Percentiles rank a stretch among this genome's conserved stretches.
Conservation (phyloP, 2,797 vertebrate genomes). For the Cyclura pinguis region DNA sequence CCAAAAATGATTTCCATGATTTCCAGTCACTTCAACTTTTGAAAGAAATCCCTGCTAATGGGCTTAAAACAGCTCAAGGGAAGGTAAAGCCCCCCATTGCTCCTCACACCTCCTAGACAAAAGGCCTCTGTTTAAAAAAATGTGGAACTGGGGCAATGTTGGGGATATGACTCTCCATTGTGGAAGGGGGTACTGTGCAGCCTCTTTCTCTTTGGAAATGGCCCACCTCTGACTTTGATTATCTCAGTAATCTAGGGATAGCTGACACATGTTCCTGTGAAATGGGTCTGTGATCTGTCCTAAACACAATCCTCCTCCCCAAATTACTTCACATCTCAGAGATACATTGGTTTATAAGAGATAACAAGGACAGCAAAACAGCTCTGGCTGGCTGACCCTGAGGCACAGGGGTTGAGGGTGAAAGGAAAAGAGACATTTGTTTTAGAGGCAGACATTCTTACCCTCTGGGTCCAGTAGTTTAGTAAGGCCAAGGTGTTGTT, state of each 20-base stretch:
- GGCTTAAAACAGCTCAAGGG: no score
- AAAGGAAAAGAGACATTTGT: slow-evolving; percentile 9
- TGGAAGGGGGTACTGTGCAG: no score
- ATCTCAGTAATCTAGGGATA: not conserved
- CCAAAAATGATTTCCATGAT: no score
- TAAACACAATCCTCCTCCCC: not conserved
- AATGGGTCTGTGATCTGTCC: not conserved
- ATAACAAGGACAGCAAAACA: slow-evolving; percentile 41
- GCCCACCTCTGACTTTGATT: no score
- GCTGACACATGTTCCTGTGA: not conserved
- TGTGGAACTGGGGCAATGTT: no score
- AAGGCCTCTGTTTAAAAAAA: no score
- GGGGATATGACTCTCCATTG: no score
- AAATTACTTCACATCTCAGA: not conserved
- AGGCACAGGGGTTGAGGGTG: slow-evolving; percentile 6
- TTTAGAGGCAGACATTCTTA: slow-evolving; percentile 71
- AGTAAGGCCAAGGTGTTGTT: slow-evolving; percentile 95
- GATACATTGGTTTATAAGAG: not conserved
- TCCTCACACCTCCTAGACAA: no score
- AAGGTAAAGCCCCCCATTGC: no score
- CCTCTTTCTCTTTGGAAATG: no score
- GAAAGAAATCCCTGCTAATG: no score
- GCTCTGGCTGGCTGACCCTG: slow-evolving; percentile 23
- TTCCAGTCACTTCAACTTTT: no score
- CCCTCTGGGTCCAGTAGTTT: slow-evolving; percentile 95